Conservation (phyloP, 1,140 invertebrate species). For the Trichonephila clavipes region DNA sequence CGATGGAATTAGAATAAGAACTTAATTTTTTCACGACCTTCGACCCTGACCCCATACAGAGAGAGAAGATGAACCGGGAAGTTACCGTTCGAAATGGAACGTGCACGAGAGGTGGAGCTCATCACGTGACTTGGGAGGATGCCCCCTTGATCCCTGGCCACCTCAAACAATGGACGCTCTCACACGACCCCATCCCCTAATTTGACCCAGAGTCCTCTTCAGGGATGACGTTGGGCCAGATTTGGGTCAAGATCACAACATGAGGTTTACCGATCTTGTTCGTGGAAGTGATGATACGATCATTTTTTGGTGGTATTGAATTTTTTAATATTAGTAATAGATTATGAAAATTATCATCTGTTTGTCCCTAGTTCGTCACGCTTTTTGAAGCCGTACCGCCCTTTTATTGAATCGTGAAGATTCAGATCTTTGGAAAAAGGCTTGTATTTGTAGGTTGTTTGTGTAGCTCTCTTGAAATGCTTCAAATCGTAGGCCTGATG, state of each 20-base stretch:
- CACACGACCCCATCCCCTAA: neutral
- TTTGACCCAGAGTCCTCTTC: neutral
- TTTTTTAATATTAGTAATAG: no score
- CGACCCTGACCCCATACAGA: neutral
- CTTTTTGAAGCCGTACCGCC: no score
- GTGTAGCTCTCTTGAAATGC: no score
- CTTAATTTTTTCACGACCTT: neutral
- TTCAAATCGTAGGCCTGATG: no score
- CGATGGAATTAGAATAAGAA: neutral
- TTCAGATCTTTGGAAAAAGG: no score
- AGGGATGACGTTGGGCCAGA: neutral
- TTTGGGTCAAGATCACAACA: neutral
- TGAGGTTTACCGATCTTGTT: neutral
- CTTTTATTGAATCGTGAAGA: no score
- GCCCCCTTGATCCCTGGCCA: constrained; percentile 1
- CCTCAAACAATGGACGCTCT: neutral
- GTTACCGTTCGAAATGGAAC: neutral
- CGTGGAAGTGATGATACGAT: no score
- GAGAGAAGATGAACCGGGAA: neutral
- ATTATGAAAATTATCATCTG: no score
- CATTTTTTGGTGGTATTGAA: no score
- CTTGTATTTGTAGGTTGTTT: no score
- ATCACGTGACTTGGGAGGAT: neutral
- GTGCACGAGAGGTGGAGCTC: neutral
- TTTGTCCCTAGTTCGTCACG: no score